Conservation (phyloP, 2,797 vertebrate species). For the Muscicapa striata region DNA sequence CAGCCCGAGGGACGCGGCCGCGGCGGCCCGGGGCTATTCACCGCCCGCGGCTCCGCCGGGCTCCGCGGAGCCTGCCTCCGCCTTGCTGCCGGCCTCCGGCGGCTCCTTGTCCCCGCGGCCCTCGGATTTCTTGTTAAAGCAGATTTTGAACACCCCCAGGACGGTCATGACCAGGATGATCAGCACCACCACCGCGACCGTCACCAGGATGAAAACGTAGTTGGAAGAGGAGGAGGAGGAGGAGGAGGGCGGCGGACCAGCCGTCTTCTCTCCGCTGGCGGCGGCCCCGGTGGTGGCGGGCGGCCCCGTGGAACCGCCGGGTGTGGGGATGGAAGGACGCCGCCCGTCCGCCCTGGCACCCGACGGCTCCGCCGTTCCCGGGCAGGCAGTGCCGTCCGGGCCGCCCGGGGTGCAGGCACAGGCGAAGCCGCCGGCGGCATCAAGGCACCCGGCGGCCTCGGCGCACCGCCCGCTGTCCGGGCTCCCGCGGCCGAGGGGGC, state of each 20-base stretch:
- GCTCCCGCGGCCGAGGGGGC: constrained; percentile 38
- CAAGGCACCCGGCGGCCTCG: constrained; percentile 12
- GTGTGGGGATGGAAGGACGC: neutral
- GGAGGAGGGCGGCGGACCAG: neutral
- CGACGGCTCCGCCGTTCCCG: neutral
- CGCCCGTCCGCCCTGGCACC: neutral
- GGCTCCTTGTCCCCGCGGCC: neutral
- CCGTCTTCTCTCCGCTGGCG: neutral
- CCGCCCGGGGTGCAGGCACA: constrained; percentile 44
- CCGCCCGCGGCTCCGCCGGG: neutral
- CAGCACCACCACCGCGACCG: constrained; percentile 77
- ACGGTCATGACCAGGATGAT: constrained; percentile 79
- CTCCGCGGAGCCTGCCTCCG: neutral
- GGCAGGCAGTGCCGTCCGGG: neutral
- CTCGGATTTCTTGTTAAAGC: constrained; percentile 71
- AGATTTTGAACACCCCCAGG: constrained; percentile 79
- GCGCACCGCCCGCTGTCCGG: constrained; percentile 22
- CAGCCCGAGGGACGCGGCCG: neutral
- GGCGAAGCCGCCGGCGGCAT: constrained; percentile 30
- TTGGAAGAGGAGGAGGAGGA: constrained; percentile 9
- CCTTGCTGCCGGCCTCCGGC: neutral
- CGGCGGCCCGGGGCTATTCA: neutral
- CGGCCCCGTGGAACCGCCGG: neutral
- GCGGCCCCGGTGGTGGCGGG: neutral
- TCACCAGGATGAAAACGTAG: constrained; percentile 77